These are phyloP conservation scores for Myodes glareolus DNA, from an alignment of 2,113 vertebrate species.

Conservation along the genomic window DNA sequence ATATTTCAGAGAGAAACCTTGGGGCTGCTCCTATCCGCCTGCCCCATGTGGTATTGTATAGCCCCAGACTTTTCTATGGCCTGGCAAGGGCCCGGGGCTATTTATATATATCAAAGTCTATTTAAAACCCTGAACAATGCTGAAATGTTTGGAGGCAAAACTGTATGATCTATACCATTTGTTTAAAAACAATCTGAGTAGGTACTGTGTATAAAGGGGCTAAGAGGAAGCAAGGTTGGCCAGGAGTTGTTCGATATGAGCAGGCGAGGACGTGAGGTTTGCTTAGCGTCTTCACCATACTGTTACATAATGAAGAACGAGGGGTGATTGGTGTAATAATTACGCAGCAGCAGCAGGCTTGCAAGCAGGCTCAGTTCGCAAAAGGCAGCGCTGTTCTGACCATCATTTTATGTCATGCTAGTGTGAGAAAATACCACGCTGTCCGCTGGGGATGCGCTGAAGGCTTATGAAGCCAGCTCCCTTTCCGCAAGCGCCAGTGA, in stretches of 20 bases:
- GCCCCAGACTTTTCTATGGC: conserved; percentile 31
- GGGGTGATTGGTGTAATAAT: background rate
- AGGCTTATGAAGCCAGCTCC: background rate
- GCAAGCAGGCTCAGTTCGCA: background rate
- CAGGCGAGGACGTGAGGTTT: background rate
- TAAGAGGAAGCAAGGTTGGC: background rate
- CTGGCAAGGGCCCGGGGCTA: background rate
- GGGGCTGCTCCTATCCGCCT: background rate
- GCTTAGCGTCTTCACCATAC: background rate
- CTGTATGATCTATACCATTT: conserved; percentile 31
- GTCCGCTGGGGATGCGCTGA: background rate
- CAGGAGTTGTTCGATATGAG: background rate
- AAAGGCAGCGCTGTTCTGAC: background rate
- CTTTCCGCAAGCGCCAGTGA: background rate
- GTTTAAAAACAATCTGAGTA: conserved; percentile 11
- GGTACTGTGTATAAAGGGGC: background rate
- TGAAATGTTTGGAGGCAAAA: conserved; percentile 45
- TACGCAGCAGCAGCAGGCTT: background rate
- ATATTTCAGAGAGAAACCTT: background rate
- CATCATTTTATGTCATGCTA: background rate
- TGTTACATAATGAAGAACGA: background rate
- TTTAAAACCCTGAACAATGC: conserved; percentile 42
- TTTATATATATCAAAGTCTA: conserved; percentile 50
- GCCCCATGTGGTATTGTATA: background rate
- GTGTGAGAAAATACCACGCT: background rate